phyloP scores from a whole-genome alignment of 2,113 vertebrate species.

The Protomyctophum bolini region DNA sequence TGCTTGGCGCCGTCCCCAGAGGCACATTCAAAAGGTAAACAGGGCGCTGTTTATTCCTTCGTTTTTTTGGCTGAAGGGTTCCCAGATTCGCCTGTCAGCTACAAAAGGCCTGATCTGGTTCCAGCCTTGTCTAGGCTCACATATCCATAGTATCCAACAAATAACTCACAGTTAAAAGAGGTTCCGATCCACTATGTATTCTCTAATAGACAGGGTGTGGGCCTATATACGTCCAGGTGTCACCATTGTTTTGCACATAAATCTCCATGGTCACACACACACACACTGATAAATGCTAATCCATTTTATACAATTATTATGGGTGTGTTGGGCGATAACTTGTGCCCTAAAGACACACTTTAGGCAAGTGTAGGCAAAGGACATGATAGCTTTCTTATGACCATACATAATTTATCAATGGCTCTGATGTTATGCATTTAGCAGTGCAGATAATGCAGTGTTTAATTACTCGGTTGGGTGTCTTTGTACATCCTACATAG shows the following conservation, averaged over 20 bases:
- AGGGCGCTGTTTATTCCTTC: background rate
- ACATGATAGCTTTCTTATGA: constrained; percentile 12
- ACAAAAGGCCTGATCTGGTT: too few relatives aligned
- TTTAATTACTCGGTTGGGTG: constrained; percentile 3
- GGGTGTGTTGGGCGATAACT: constrained; percentile 39
- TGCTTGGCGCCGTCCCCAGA: too few relatives aligned
- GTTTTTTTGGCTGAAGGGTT: background rate
- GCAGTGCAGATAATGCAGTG: constrained; percentile 3
- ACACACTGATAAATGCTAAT: constrained; percentile 19
- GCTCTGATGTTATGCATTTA: constrained; percentile 3
- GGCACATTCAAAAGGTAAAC: too few relatives aligned
- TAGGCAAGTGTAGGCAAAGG: background rate
- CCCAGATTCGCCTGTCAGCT: too few relatives aligned
- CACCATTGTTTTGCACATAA: background rate
- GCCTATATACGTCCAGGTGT: background rate
- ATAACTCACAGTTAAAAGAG: background rate
- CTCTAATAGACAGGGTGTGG: background rate
- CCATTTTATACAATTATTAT: constrained; percentile 43
- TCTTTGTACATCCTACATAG: constrained; percentile 19
- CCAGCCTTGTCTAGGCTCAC: too few relatives aligned
- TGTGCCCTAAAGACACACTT: constrained; percentile 6
- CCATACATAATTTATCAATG: constrained; percentile 4
- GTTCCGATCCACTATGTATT: background rate
- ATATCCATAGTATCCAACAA: too few relatives aligned
- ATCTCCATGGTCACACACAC: background rate